phyloP scores from a whole-genome alignment of 2,113 vertebrate genomes.

The Phocoena sinus region DNA sequence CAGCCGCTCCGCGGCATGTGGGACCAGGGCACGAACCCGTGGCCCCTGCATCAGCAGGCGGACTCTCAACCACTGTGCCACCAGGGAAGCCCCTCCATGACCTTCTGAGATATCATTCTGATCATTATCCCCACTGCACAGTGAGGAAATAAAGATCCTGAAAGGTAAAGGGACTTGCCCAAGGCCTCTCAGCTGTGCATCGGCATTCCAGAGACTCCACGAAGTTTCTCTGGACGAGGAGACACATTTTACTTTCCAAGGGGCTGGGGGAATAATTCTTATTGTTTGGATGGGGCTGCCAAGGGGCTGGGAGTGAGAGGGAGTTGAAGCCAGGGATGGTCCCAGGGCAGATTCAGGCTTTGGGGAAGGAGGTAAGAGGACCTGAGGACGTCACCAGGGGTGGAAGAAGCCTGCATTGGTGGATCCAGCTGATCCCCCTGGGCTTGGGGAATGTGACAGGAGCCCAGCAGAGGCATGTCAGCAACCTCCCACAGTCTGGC shows the following conservation, averaged over 20 bases:
- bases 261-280: not conserved
- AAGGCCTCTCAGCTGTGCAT: not conserved
- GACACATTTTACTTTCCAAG: not conserved
- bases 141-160: not conserved
- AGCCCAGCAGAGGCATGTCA: slow-evolving; percentile 60
- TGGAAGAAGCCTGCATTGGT: not conserved
- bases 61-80: no score
- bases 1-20: no score
- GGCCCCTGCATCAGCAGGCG: no score
- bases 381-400: not conserved
- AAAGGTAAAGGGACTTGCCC: not conserved
- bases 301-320: not conserved
- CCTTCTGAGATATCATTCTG: not conserved
- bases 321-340: not conserved
- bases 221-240: not conserved
- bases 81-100: not conserved
- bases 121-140: not conserved
- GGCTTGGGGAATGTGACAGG: slow-evolving; percentile 70
- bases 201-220: not conserved
- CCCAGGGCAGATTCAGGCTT: not conserved
- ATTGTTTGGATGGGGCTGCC: not conserved
- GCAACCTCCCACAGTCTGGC: slow-evolving; percentile 54
- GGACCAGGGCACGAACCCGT: no score
- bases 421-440: slow-evolving; percentile 57
- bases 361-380: not conserved